A percentile compares a stretch with the other conserved stretches of the same genome.
phyloP scores from a whole-genome alignment of 2,113 vertebrate genomes.

The Mesitornis unicolor region DNA sequence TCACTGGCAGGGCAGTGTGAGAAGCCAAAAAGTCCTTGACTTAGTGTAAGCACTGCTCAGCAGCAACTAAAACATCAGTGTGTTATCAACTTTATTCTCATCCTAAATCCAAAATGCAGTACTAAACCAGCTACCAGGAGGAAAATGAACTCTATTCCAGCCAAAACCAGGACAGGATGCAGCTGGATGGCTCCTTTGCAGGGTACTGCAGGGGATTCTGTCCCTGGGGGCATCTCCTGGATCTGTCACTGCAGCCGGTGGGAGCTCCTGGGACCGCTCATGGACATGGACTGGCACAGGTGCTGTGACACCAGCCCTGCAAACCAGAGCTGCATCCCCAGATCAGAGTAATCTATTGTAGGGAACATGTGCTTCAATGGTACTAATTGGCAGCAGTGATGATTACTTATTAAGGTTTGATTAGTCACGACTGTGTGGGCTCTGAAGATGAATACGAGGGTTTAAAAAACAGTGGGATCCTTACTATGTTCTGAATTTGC shows the following conservation, averaged over 20 bases:
- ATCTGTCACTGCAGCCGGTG: neutral
- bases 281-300: neutral
- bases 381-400: neutral
- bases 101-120: too few species aligned
- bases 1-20: too few species aligned
- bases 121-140: too few species aligned
- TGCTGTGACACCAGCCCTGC: neutral
- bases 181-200: neutral
- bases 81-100: too few species aligned
- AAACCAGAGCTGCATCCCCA: neutral
- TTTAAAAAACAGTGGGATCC: neutral
- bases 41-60: too few species aligned
- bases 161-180: too few species aligned
- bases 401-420: neutral
- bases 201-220: neutral
- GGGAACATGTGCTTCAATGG: neutral
- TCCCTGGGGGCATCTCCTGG: neutral
- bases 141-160: too few species aligned
- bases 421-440: neutral
- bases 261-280: neutral
- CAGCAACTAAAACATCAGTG: too few species aligned
- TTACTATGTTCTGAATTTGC: neutral
- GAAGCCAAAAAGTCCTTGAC: too few species aligned
- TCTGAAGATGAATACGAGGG: neutral
- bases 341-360: neutral